Evolutionary conservation across 2,113 vertebrate species (phyloP).

Genomic region (Paracanthobrama guichenoti): DNA sequence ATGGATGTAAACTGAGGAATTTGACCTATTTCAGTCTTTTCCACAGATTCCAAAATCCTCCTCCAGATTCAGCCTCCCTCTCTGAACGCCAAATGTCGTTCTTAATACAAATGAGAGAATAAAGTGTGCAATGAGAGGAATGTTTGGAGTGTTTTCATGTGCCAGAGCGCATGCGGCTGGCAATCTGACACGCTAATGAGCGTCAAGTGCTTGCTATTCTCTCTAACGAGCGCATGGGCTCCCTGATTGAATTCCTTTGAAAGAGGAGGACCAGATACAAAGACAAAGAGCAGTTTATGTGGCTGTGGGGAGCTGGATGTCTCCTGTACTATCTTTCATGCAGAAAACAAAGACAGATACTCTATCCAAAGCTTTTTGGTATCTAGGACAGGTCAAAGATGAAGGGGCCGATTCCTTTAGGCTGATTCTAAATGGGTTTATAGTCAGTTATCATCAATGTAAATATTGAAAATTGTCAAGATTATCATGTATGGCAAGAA

Average conservation of each 20-base stretch:
- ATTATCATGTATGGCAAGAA: neutral
- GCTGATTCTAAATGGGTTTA: neutral
- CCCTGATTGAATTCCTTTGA: conserved; percentile 45
- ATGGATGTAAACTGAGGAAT: conserved; percentile 19
- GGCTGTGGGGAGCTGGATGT: conserved; percentile 35
- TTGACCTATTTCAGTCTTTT: conserved; percentile 33
- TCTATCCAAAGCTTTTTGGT: neutral
- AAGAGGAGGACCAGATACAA: neutral
- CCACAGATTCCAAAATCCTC: conserved; percentile 16
- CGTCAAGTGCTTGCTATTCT: conserved; percentile 42
- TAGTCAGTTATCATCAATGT: neutral
- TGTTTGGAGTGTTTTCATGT: conserved; percentile 36
- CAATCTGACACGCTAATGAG: conserved; percentile 45
- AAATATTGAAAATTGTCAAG: neutral
- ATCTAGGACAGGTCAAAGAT: conserved; percentile 19
- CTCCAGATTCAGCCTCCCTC: neutral
- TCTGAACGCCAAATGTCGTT: conserved; percentile 9
- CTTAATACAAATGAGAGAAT: conserved; percentile 20
- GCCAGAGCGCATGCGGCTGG: neutral
- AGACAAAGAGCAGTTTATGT: conserved; percentile 37
- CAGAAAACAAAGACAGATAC: conserved; percentile 13
- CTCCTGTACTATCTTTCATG: neutral
- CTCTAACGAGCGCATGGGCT: conserved; percentile 45
- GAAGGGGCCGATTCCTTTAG: neutral
- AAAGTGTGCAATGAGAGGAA: conserved; percentile 35